phyloP scores from a whole-genome alignment of 1,140 invertebrate species.

The Drosophila parvula region DNA sequence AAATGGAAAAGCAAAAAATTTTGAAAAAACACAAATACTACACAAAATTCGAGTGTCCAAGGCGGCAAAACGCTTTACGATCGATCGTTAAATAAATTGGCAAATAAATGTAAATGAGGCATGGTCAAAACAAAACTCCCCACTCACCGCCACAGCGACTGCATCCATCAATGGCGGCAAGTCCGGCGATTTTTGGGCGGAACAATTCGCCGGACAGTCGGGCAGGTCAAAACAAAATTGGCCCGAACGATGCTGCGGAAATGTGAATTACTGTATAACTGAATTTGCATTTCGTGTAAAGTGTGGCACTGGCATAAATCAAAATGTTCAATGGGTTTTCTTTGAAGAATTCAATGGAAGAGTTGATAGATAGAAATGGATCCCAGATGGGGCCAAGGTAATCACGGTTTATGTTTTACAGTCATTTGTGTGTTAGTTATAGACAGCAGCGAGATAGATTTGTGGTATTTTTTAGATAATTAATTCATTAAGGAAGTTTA shows the following conservation, averaged over 20 bases:
- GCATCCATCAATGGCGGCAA: constrained; percentile 18
- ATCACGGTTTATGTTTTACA: not conserved
- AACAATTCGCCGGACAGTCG: constrained; percentile 43
- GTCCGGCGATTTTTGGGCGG: constrained; percentile 15
- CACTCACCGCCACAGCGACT: not conserved
- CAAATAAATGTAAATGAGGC: constrained; percentile 81
- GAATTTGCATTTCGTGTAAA: constrained; percentile 27
- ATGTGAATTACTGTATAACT: constrained; percentile 40
- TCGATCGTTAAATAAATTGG: constrained; percentile 81
- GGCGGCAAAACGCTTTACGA: constrained; percentile 69
- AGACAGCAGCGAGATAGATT: not conserved
- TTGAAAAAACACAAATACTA: not conserved
- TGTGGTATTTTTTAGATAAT: not conserved
- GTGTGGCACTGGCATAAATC: constrained; percentile 43
- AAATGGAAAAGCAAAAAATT: constrained; percentile 15
- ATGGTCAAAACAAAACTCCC: constrained; percentile 68
- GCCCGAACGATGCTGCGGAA: constrained; percentile 23
- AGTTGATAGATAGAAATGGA: constrained; percentile 5
- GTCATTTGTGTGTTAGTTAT: not conserved
- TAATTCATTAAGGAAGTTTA: no score
- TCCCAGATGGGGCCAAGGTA: constrained; percentile 26
- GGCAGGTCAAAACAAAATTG: constrained; percentile 32
- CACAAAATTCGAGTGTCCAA: constrained; percentile 38
- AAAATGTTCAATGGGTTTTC: constrained; percentile 30
- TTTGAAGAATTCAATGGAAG: constrained; percentile 19